Base-by-base conservation (phyloP, 2,113 vertebrate genomes). In the Alces alces region DNA sequence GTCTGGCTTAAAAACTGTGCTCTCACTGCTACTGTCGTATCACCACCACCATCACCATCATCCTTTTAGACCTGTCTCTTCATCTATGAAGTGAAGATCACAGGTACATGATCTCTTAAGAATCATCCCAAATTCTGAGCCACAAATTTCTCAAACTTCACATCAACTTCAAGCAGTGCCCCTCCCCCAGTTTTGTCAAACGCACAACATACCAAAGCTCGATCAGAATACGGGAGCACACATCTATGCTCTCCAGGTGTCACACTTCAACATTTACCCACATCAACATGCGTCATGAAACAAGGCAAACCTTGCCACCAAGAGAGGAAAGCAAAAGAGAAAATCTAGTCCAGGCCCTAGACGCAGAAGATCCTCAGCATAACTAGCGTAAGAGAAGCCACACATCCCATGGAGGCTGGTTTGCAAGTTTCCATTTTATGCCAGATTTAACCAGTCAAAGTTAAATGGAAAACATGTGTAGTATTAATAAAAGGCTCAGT, bases 401-500 rank as follows among this genome's bases (percentile, higher is more conserved):
- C 86, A 96, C 89, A 96, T 95, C 93, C 98, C 96, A 98, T 0
- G 70, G 98, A 97, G 93, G 70, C 58, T 1, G 0, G 94, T 94
- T 94, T 98, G 83, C 87, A 97, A 96, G 97, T 94, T 98, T 97
- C 98, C 95, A 97, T 97, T 98, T 98, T 97, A 98, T 96, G 97
- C 95, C 95, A 61, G 98, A 97, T 97, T 98, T 97, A 97, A 97
- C 92, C 96, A 98, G 98, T 97, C 30, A 47, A 97, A 97, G 97
- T 97, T 98, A 96, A 96, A 94, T 28, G 96, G 97, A 76, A 98
- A 98, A 93, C 95, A 98, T 95, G 97, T 98, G 96, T 95, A 97
- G 96, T 98, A 97, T 98, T 97, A 98, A 99, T 98, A 98, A 98
- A 98, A 99, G 98, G 98, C 97, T 98, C 98, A 94, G 97, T 98